A percentile compares a stretch with the other conserved stretches of the same genome.
phyloP scores from a whole-genome alignment of 2,888 invertebrate species.

The Idaea straminata region DNA sequence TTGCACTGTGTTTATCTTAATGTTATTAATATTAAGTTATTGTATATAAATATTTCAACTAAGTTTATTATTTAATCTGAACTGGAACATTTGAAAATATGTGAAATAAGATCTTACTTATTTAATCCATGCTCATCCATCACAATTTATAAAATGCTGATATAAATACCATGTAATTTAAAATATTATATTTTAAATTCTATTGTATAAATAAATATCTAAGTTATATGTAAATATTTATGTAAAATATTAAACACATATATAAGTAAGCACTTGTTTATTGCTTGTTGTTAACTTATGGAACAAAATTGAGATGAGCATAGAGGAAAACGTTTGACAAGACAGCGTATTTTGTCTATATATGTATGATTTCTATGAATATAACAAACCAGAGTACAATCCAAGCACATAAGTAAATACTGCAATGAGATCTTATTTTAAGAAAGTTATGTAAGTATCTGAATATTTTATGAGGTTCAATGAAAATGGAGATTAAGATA shows the following conservation, averaged over 20 bases:
- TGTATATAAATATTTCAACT: slow-evolving; percentile 39
- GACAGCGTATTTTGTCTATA: neutral
- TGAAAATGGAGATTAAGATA: neutral
- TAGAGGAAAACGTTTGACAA: slow-evolving; percentile 36
- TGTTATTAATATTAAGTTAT: slow-evolving; percentile 36
- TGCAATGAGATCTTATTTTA: slow-evolving; percentile 19
- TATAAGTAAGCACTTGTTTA: slow-evolving; percentile 40
- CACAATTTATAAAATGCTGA: slow-evolving; percentile 42
- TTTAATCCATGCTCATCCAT: slow-evolving; percentile 72
- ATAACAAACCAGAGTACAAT: neutral
- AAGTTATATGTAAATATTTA: slow-evolving; percentile 22
- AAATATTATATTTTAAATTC: slow-evolving; percentile 24
- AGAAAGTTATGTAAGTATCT: slow-evolving; percentile 11
- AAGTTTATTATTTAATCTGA: slow-evolving; percentile 36
- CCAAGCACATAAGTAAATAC: neutral
- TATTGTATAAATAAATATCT: slow-evolving; percentile 35
- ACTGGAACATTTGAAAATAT: slow-evolving; percentile 76
- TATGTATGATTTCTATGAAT: neutral
- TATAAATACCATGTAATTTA: slow-evolving; percentile 22
- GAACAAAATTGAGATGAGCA: slow-evolving; percentile 68
- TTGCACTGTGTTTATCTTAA: slow-evolving; percentile 43
- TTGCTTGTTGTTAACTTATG: slow-evolving; percentile 33
- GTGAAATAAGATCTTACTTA: slow-evolving; percentile 68
- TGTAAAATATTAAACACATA: slow-evolving; percentile 31
- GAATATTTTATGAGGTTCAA: neutral